phyloP scores from a whole-genome alignment of 2,797 vertebrate genomes.

The Pangasius macronema region DNA sequence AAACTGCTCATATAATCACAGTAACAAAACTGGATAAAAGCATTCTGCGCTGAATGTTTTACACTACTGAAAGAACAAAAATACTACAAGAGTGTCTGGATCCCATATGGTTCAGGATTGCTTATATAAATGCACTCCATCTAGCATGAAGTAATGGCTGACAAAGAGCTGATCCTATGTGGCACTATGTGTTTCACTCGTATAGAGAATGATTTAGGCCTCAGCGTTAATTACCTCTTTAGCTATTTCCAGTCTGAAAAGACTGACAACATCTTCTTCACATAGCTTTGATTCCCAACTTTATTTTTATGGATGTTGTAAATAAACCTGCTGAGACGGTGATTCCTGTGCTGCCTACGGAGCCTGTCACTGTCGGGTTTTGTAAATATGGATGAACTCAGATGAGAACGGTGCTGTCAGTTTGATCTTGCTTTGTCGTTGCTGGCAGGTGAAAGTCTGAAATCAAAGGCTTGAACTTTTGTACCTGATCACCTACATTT shows the following conservation, averaged over 20 bases:
- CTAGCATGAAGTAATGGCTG: neutral
- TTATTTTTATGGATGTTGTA: conserved; percentile 10
- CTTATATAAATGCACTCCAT: neutral
- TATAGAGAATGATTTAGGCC: neutral
- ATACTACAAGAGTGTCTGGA: neutral
- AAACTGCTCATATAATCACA: neutral
- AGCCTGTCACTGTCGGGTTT: neutral
- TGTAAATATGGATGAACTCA: conserved; percentile 30
- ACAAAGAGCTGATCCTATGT: neutral
- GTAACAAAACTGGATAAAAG: conserved; percentile 11
- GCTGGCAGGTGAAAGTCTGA: conserved; percentile 7
- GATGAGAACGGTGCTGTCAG: neutral
- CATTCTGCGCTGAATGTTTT: conserved; percentile 13
- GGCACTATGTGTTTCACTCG: no score
- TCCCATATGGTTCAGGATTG: neutral
- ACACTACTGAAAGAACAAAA: conserved; percentile 13
- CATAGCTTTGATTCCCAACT: conserved; percentile 13
- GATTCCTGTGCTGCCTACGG: neutral
- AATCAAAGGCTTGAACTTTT: conserved; percentile 43
- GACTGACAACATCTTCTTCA: neutral
- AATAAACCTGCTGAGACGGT: conserved; percentile 28
- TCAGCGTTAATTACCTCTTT: neutral
- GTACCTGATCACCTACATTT: conserved; percentile 28
- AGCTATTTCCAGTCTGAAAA: neutral
- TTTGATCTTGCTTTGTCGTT: conserved; percentile 18